Base-by-base conservation (phyloP, 2,888 invertebrate genomes). In the Dugesia japonica region DNA sequence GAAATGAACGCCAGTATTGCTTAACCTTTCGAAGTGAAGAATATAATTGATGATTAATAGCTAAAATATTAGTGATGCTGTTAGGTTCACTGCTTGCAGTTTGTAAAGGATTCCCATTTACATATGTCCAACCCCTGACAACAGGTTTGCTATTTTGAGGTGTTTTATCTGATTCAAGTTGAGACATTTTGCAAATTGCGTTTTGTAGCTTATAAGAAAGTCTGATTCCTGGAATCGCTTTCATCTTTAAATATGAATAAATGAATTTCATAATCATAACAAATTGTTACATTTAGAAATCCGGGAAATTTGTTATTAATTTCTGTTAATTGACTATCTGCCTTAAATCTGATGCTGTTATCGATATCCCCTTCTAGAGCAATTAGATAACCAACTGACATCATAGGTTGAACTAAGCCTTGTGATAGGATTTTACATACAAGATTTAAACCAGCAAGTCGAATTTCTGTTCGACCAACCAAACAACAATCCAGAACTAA, bases 231-330 rank as follows among this genome's bases (percentile, higher is more conserved):
- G 23, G 56, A 13, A 56, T 56, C 4, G 56, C 56, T 56, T n/a
- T 56, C 56, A 56, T 56, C 56, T 56, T 4, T 56, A n/a, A 56
- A n/a, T n/a, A n/a, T n/a, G n/a, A n/a, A n/a, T n/a, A n/a, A n/a
- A n/a, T n/a, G n/a, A n/a, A n/a, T n/a, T n/a, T n/a, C n/a, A n/a
- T n/a, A n/a, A n/a, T n/a, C n/a, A n/a, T n/a, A n/a, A n/a, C n/a
- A n/a, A 42, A 74, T 23, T 80, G 82, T 79, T 81, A 85, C 85
- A 80, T 86, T 85, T 79, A 86, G 92, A 85, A 95, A 95, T n/a
- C 95, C 95, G 0, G 94, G 92, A 56, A 56, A 56, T 23, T 56
- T 56, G n/a, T 23, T 56, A 23, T 56, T 56, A n/a, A 56, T 20
- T 23, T 56, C 56, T 13, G 56, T 56, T 56, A 56, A 23, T n/a